phyloP scores from a whole-genome alignment of 2,797 vertebrate species.

The Hydrophis major region DNA sequence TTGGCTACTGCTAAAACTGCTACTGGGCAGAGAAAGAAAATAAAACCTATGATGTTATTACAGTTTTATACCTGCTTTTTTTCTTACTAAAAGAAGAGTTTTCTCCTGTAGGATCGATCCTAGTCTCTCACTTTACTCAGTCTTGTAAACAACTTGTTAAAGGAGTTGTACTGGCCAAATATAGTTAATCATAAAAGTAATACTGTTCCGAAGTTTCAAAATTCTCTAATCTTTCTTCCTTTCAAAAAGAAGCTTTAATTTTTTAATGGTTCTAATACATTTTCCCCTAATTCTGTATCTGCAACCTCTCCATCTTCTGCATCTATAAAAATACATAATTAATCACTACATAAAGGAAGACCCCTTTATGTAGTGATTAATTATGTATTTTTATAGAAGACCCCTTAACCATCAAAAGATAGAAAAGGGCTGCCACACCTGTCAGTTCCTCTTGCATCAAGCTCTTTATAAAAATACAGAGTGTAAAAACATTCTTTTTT shows the following conservation, averaged over 20 bases:
- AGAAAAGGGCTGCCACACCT: conserved; percentile 15
- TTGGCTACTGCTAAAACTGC: neutral
- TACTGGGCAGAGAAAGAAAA: neutral
- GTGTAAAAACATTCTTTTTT: conserved; percentile 9
- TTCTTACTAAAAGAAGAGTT: neutral
- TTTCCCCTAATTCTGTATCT: neutral
- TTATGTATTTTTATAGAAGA: no score
- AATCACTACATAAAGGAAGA: neutral
- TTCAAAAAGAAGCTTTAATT: neutral
- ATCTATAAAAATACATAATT: neutral
- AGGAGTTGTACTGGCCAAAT: neutral
- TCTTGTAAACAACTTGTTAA: conserved; percentile 9
- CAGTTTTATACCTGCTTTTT: neutral
- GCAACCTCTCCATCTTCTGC: neutral
- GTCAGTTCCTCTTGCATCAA: conserved; percentile 16
- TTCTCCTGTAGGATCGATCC: neutral
- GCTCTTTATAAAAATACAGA: conserved; percentile 19
- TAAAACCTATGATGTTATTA: neutral
- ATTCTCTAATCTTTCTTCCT: neutral
- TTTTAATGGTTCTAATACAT: neutral
- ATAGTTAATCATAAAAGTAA: neutral
- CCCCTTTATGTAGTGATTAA: no score
- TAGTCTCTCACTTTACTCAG: conserved; percentile 1
- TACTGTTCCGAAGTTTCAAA: neutral
- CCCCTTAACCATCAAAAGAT: conserved; percentile 3